Evolutionary conservation across 1,140 invertebrate genomes (phyloP), one percentile per base, ranked within the genome.

Genomic region (Drosophila sturtevanti): DNA sequence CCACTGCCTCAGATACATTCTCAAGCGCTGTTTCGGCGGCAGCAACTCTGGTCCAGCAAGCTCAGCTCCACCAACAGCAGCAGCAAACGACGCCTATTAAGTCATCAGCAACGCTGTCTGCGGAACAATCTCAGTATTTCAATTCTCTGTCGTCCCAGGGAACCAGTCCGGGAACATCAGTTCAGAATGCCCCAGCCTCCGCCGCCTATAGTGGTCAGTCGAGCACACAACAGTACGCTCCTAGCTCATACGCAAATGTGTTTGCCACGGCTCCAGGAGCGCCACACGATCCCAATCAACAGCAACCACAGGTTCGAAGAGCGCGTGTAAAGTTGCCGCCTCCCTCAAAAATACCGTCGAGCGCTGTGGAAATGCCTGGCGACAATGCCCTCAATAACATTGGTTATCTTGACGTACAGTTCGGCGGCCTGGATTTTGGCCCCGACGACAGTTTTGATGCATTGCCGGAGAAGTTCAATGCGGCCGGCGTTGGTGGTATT

Each of bases 281-380:
- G 41, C 51, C 27, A 22, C 38, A 69, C 12, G 70, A 77, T 92
- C 68, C 79, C 55, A 81, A 89, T 41, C 82, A 90, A 64, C 67
- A 93, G 79, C 93, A 93, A 79, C 96, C 94, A 92, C 93, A 92
- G 92, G 96, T 94, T 66, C 94, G 96, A 82, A 68, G 91, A n/a
- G 79, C 91, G 24, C 94, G 96, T 78, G 95, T 96, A n/a, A 95
- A 97, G 81, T 94, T 98, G 56, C 97, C 97, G 60, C 97, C 96
- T 48, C 97, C 97, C 12, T 98, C 97, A 16, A 98, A 98, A 95
- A 99, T 99, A 80, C 98, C 98, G 35, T 95, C 97, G 14, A 97
- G 95, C 68, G 98, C 98, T 52, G 98, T 99, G 27, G 98, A 99
- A 92, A 99, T 99, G 98, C 98, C 95, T 0, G 97, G 97, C 58